phyloP scores from a whole-genome alignment of 2,888 invertebrate species.

The Euclidia mi region DNA sequence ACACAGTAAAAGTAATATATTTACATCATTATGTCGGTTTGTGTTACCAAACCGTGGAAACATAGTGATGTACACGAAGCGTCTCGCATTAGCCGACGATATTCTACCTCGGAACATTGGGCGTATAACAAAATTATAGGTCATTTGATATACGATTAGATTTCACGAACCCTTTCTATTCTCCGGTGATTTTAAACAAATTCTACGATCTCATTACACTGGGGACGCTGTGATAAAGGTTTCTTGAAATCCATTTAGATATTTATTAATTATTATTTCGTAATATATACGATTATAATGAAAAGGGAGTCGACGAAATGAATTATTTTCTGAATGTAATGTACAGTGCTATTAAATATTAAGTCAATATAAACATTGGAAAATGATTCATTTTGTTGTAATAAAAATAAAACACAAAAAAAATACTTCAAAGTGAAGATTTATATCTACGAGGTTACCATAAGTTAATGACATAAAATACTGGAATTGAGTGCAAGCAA shows the following conservation, averaged over 20 bases:
- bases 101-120: slow-evolving; percentile 47
- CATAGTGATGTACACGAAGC: not conserved
- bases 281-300: slow-evolving; percentile 43
- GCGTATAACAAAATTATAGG: slow-evolving; percentile 42
- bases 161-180: slow-evolving; percentile 53
- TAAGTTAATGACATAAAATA: slow-evolving; percentile 52
- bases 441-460: slow-evolving; percentile 61
- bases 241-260: slow-evolving; percentile 57
- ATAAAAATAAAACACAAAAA: slow-evolving; percentile 38
- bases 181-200: slow-evolving; percentile 58
- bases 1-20: too few relatives aligned
- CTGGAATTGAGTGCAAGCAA: slow-evolving; percentile 78
- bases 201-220: slow-evolving; percentile 72
- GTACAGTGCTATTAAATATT: slow-evolving; percentile 56
- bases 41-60: not conserved
- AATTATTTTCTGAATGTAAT: slow-evolving; percentile 53
- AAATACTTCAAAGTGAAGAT: slow-evolving; percentile 37
- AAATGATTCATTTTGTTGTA: slow-evolving; percentile 47
- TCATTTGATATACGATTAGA: slow-evolving; percentile 53
- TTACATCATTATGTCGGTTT: not conserved
- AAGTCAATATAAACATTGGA: slow-evolving; percentile 29
- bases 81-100: slow-evolving; percentile 34
- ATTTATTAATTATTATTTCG: slow-evolving; percentile 53
- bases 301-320: slow-evolving; percentile 42
- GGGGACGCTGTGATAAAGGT: slow-evolving; percentile 59